Evolutionary conservation across 2,797 vertebrate species (phyloP), one percentile per base, ranked within the genome.

Genomic region (Helarctos malayanus): DNA sequence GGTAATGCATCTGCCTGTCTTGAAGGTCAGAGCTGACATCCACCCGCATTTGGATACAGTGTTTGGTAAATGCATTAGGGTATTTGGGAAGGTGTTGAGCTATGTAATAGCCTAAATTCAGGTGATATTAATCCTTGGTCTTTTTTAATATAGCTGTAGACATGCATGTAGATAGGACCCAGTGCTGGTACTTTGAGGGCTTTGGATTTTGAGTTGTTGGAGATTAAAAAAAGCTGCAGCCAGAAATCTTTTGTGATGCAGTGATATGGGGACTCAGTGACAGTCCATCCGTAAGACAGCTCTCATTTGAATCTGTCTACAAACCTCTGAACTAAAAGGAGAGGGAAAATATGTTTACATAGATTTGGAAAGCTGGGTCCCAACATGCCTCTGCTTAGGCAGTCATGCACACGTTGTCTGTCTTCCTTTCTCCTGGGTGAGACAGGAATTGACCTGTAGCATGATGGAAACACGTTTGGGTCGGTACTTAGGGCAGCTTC

Each of bases 281-380:
- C 7, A 3, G 25, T 47, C 63, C 90, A 89, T 49, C 59, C 35
- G 7, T 27, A 3, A 65, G 79, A 80, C 2, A 6, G 19, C 49
- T 80, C 56, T 88, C 45, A 61, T 59, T 83, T 89, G 69, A 90
- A 89, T 91, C 63, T 52, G 35, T 91, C 52, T 41, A 78, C 90
- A 83, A 47, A 85, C 78, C 15, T 97, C 63, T 83, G 29, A 89
- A 81, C 61, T 56, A 78, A 76, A 84, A 95, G 52, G 65, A 89
- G 61, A 89, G 38, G 85, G 56, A 52, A 94, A 95, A 61, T 79
- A 9, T 78, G 75, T 94, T 95, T 83, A 71, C 57, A 27, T 89
- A 32, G 38, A 54, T 82, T 94, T 68, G 38, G 59, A 52, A 79
- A 95, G 57, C 78, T 85, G 68, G 23, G 73, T 89, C 71, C 91